A percentile compares a stretch with the other conserved stretches of the same genome.
Conservation (phyloP, 2,113 vertebrate genomes). For the Nibea coibor region DNA sequence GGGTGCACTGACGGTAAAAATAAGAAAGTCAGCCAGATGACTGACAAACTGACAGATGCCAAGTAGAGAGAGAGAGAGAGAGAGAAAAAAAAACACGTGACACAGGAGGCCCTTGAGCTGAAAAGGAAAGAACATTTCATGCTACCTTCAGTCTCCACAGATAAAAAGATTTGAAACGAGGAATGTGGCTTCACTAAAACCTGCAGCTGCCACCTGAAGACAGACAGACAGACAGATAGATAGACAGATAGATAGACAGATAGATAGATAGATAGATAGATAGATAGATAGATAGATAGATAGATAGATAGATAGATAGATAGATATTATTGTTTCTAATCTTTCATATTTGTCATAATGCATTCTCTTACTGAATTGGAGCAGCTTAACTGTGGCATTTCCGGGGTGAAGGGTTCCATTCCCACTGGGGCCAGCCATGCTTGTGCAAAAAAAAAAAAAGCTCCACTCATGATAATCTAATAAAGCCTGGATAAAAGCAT, state of each 20-base stretch:
- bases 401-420: constrained; percentile 66
- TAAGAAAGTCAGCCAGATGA: constrained; percentile 7
- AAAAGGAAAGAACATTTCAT: constrained; percentile 43
- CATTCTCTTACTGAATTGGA: constrained; percentile 44
- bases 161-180: constrained; percentile 25
- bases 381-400: constrained; percentile 59
- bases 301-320: neutral
- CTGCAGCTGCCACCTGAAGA: constrained; percentile 40
- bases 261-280: neutral
- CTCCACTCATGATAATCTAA: constrained; percentile 60
- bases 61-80: constrained; percentile 2
- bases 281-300: neutral
- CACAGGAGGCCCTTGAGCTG: constrained; percentile 39
- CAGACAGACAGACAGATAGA: constrained; percentile 4
- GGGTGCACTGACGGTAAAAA: constrained; percentile 1
- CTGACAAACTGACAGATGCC: constrained; percentile 30
- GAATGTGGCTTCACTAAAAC: neutral
- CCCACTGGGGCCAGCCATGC: constrained; percentile 55
- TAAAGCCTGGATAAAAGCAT: constrained; percentile 58
- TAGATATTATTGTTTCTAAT: constrained; percentile 3
- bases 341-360: constrained; percentile 19
- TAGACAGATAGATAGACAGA: neutral
- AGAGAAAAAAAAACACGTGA: neutral
- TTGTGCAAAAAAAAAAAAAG: neutral
- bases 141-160: constrained; percentile 30